A percentile compares a stretch with the other conserved stretches of the same genome.
Evolutionary conservation across 2,797 vertebrate species (phyloP).

Genomic region (Novumbra hubbsi): DNA sequence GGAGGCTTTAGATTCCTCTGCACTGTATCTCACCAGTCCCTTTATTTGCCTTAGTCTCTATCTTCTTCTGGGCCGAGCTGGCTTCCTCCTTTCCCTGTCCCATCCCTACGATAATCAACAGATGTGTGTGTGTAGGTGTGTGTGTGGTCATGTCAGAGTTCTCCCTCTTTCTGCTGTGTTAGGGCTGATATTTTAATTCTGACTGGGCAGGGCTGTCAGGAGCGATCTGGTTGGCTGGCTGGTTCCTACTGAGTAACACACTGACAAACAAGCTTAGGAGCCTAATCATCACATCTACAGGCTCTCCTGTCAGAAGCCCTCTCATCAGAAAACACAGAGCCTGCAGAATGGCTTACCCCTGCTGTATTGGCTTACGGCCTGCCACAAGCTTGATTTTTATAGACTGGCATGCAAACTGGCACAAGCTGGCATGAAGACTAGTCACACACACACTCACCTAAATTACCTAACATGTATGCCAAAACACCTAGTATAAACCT

Average conservation of each 20-base stretch:
- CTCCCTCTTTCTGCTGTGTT: constrained; percentile 4
- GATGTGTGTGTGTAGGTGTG: neutral
- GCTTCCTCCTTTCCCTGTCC: neutral
- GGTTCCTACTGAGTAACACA: constrained; percentile 35
- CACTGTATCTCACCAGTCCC: neutral
- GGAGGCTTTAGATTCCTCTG: neutral
- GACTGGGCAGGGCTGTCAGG: constrained; percentile 25
- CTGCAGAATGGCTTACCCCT: neutral
- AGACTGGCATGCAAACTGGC: too few species aligned
- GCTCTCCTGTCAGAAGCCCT: constrained; percentile 34
- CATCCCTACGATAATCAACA: neutral
- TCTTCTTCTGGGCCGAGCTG: neutral
- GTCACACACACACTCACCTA: neutral
- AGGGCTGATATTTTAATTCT: constrained; percentile 40
- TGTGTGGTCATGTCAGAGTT: neutral
- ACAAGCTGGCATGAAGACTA: too few species aligned
- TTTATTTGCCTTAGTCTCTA: neutral
- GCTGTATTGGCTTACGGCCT: too few species aligned
- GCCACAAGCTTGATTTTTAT: too few species aligned
- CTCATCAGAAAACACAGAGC: constrained; percentile 22
- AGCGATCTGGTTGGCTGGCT: constrained; percentile 21
- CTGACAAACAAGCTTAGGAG: constrained; percentile 44
- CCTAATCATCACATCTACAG: constrained; percentile 33
- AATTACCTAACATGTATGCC: too few species aligned
- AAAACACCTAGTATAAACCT: too few species aligned